Conservation (phyloP, 1,140 invertebrate species). For the Platyscapa corneri region DNA sequence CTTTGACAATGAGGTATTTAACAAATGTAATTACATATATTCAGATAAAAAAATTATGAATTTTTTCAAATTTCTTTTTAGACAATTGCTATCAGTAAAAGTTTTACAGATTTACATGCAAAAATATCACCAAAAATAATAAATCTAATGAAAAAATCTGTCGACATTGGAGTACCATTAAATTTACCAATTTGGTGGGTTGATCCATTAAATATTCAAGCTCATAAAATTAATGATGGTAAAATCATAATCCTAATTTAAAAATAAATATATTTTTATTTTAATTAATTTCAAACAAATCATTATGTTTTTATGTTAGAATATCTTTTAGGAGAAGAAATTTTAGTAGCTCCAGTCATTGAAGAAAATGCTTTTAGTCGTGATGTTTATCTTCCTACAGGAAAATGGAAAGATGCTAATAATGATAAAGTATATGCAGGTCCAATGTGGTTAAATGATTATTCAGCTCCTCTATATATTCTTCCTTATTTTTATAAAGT, state of each 20-base stretch:
- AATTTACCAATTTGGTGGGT: slow-evolving; percentile 96
- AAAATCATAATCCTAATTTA: slow-evolving; percentile 36
- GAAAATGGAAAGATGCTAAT: slow-evolving; percentile 80
- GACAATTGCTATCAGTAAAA: slow-evolving; percentile 80
- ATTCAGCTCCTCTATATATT: slow-evolving; percentile 79
- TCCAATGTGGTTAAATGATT: slow-evolving; percentile 79
- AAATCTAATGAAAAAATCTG: slow-evolving; percentile 77
- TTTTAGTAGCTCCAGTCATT: slow-evolving; percentile 90
- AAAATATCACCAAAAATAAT: slow-evolving; percentile 79
- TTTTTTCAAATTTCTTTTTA: too few species aligned
- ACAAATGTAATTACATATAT: too few species aligned
- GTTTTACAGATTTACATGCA: slow-evolving; percentile 82
- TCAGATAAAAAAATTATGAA: not conserved
- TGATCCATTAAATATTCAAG: slow-evolving; percentile 80
- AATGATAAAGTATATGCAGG: slow-evolving; percentile 74
- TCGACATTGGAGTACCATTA: slow-evolving; percentile 81
- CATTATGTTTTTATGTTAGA: slow-evolving; percentile 76
- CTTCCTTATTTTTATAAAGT: slow-evolving; percentile 78
- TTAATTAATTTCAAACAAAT: slow-evolving; percentile 2
- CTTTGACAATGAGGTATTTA: slow-evolving; percentile 80
- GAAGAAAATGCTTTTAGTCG: slow-evolving; percentile 78
- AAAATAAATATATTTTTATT: not conserved
- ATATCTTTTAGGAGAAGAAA: slow-evolving; percentile 86
- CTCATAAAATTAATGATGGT: slow-evolving; percentile 82
- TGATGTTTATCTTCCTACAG: slow-evolving; percentile 86